These are phyloP conservation scores for Apodemia zela DNA, from an alignment of 2,888 invertebrate species.

Conservation along the genomic window DNA sequence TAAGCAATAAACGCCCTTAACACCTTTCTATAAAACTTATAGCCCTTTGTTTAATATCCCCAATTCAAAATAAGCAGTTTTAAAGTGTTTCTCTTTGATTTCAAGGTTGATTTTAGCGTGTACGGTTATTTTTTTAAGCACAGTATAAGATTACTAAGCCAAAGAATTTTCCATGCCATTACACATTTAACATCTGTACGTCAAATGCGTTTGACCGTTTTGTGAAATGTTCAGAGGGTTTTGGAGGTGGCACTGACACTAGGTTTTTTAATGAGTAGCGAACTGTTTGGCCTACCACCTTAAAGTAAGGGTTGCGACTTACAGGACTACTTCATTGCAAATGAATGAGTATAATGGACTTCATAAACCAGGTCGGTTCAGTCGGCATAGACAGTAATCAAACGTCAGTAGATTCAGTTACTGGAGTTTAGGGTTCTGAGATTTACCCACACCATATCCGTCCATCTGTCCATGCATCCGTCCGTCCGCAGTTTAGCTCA, in stretches of 20 bases:
- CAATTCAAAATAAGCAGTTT: neutral
- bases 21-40: conserved; percentile 23
- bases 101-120: conserved; percentile 38
- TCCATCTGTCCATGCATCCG: no score
- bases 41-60: conserved; percentile 18
- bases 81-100: neutral
- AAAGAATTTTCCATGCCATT: conserved; percentile 70
- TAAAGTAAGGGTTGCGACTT: neutral
- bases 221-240: conserved; percentile 44
- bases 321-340: no score
- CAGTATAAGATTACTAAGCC: conserved; percentile 65
- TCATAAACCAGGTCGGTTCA: no score
- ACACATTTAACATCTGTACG: conserved; percentile 65
- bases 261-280: conserved; percentile 14
- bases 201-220: conserved; percentile 55
- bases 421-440: no score
- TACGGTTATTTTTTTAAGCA: conserved; percentile 33
- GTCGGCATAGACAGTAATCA: no score
- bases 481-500: no score
- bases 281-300: neutral
- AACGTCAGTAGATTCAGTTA: no score
- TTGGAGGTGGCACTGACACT: conserved; percentile 31
- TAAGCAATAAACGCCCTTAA: conserved; percentile 41
- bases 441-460: no score
- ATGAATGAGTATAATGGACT: no score